Conservation (phyloP, 2,888 invertebrate species). For the Automeris io region DNA sequence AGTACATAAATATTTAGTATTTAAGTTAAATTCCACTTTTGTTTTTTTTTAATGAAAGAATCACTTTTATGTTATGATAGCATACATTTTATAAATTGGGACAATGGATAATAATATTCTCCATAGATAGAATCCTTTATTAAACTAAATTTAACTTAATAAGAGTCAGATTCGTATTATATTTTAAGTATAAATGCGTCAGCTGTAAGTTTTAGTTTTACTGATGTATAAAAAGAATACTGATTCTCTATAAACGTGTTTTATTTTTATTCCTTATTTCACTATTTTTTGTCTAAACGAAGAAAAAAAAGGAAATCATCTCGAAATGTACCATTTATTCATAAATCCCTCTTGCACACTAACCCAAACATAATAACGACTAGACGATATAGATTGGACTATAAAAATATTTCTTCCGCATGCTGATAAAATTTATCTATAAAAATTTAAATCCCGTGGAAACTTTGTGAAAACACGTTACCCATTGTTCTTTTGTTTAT, state of each 20-base stretch:
- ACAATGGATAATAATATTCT: conserved; percentile 46
- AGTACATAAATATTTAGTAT: conserved; percentile 22
- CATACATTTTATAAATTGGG: conserved; percentile 48
- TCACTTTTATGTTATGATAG: conserved; percentile 51
- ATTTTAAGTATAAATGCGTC: conserved; percentile 62
- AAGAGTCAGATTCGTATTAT: conserved; percentile 72
- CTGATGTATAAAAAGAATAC: conserved; percentile 69
- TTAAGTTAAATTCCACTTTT: conserved; percentile 50
- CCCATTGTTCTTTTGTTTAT: too few relatives aligned
- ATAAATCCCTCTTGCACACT: too few relatives aligned
- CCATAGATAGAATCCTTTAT: conserved; percentile 60
- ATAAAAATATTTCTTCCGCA: too few relatives aligned
- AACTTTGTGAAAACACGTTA: too few relatives aligned
- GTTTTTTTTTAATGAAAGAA: conserved; percentile 38
- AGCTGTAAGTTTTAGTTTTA: conserved; percentile 59
- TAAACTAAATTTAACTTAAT: conserved; percentile 50
- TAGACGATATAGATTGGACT: too few relatives aligned
- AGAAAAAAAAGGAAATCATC: too few relatives aligned
- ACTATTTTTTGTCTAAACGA: background rate
- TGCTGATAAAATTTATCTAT: too few relatives aligned
- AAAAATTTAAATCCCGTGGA: too few relatives aligned
- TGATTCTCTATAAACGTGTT: conserved; percentile 55
- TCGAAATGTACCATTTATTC: too few relatives aligned
- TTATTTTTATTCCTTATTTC: conserved; percentile 26
- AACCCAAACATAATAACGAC: too few relatives aligned